Evolutionary conservation across 2,888 invertebrate genomes (phyloP), one percentile per base, ranked within the genome.

Genomic region (Synergus gifuensis): DNA sequence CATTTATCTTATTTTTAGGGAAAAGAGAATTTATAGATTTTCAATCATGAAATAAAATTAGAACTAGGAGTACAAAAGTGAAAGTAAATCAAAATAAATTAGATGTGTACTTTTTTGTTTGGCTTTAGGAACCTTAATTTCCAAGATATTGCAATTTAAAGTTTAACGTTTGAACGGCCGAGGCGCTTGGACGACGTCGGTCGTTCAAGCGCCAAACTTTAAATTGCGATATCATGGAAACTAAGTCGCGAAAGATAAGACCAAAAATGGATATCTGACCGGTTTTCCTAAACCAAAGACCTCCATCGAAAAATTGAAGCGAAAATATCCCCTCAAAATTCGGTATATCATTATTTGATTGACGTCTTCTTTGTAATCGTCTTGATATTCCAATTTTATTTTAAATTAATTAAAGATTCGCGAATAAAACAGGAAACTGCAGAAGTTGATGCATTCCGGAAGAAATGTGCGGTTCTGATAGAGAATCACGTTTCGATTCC

Each of bases 381-480:
- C 18, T 62, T 28, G 0, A 28, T 11, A 28, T 14, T 62, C 0
- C 14, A 58, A 58, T 58, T 62, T 14, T 4, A 62, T 1, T 36
- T 54, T 18, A 40, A 36, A 49, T 73, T 54, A 54, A 73, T 73
- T 73, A 36, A 5, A 40, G 12, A 54, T 73, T 49, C 49, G n/a
- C 28, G 28, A 73, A n/a, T 73, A 54, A 54, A 73, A 54, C 36
- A 73, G 73, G 49, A 54, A 54, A 49, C 54, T 42, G 5, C 28
- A 69, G 49, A 22, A 18, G 46, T 46, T 49, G 49, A 49, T 49
- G 54, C 54, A 54, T 73, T 73, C 73, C 73, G 73, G 73, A 73
- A 73, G 73, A 73, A 73, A 73, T 73, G 73, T 73, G 73, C 36
- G 54, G 36, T 73, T 73, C 73, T 73, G 73, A 73, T 73, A 73